Percentiles rank a stretch among this genome's conserved stretches.
phyloP scores from a whole-genome alignment of 2,888 invertebrate species.

The Philereme vetulata region DNA sequence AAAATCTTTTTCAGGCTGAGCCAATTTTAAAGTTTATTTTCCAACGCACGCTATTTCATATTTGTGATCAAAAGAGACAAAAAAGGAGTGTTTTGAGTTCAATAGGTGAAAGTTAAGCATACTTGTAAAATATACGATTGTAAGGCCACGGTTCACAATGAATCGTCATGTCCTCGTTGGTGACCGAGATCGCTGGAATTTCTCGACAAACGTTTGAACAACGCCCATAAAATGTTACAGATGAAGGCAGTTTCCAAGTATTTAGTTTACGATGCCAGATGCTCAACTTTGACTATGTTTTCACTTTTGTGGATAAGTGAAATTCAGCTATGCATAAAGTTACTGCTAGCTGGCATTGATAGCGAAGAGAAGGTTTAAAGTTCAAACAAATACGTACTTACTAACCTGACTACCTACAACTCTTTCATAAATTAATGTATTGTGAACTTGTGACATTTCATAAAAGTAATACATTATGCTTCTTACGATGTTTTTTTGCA shows the following conservation, averaged over 20 bases:
- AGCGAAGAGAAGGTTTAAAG: no score
- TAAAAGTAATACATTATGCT: constrained; percentile 27
- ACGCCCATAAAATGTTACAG: constrained; percentile 24
- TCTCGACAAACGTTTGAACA: constrained; percentile 32
- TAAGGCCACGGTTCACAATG: constrained; percentile 33
- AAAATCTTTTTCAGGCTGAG: no score
- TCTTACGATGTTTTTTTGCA: constrained; percentile 33
- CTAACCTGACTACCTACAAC: neutral
- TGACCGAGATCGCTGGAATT: constrained; percentile 33
- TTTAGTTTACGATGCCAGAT: neutral
- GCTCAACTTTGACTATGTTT: no score
- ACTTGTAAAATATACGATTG: constrained; percentile 32
- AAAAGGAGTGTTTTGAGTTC: constrained; percentile 10
- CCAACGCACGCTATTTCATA: no score
- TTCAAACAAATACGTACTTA: no score
- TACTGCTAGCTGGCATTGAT: no score
- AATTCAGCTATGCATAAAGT: no score
- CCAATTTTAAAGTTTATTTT: no score
- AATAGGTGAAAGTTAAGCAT: constrained; percentile 36
- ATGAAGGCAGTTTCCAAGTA: constrained; percentile 7
- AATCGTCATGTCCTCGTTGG: constrained; percentile 32
- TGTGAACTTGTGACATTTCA: neutral
- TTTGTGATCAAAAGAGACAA: neutral
- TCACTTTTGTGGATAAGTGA: no score
- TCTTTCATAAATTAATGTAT: neutral